These are phyloP conservation scores for Choristoneura fumiferana DNA, from an alignment of 1,140 invertebrate genomes.

Conservation along the genomic window DNA sequence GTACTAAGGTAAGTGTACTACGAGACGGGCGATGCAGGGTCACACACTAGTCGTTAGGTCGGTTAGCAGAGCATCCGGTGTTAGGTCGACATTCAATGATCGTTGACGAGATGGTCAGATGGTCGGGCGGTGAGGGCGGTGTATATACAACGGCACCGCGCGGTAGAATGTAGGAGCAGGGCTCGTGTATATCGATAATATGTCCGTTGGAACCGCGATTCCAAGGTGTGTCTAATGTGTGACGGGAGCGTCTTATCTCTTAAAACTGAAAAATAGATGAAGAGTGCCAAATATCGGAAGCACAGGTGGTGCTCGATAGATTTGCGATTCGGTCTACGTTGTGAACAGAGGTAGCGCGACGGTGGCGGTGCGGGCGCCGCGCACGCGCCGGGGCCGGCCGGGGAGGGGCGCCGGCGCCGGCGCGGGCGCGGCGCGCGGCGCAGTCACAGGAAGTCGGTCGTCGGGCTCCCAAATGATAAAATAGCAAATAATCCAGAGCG, in stretches of 20 bases:
- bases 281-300: slow-evolving; percentile 72
- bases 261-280: slow-evolving; percentile 63
- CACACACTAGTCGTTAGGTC: slow-evolving; percentile 7
- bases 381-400: neutral
- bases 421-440: slow-evolving; percentile 21
- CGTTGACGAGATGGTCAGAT: slow-evolving; percentile 2
- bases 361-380: neutral
- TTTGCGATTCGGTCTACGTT: slow-evolving; percentile 66
- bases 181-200: slow-evolving; percentile 4
- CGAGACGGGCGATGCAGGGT: slow-evolving; percentile 7
- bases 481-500: slow-evolving; percentile 50
- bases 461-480: slow-evolving; percentile 73
- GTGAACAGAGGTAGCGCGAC: slow-evolving; percentile 53
- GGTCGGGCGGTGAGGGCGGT: neutral
- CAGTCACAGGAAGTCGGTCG: slow-evolving; percentile 50
- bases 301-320: slow-evolving; percentile 70
- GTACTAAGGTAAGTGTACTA: slow-evolving; percentile 7
- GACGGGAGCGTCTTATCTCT: slow-evolving; percentile 39
- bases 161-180: neutral
- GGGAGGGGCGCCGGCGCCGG: neutral
- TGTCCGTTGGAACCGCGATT: slow-evolving; percentile 19
- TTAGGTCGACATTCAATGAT: slow-evolving; percentile 13
- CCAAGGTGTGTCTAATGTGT: slow-evolving; percentile 44
- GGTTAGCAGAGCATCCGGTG: slow-evolving; percentile 11
- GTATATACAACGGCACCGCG: slow-evolving; percentile 14